Conservation (phyloP, 2,888 invertebrate genomes). For the Gastracanthus pulcherrimus region DNA sequence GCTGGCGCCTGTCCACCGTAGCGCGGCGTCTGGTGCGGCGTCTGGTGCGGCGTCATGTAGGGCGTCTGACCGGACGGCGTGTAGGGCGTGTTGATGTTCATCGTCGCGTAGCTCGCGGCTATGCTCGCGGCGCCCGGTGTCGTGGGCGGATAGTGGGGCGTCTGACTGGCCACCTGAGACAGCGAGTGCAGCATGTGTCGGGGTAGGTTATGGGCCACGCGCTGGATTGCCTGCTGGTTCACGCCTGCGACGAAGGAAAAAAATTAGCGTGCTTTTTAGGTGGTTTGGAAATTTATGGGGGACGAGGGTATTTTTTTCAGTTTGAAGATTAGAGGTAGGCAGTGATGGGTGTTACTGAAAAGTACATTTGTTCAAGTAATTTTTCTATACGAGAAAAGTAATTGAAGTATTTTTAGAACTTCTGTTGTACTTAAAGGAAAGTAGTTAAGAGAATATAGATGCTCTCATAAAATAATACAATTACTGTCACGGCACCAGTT, state of each 20-base stretch:
- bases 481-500: too few relatives aligned
- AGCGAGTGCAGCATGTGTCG: constrained; percentile 85
- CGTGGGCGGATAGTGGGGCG: constrained; percentile 82
- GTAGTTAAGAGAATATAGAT: too few relatives aligned
- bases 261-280: too few relatives aligned
- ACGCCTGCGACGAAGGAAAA: constrained; percentile 77
- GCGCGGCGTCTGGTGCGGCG: constrained; percentile 82
- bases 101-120: constrained; percentile 80
- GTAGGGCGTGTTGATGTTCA: constrained; percentile 87
- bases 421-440: too few relatives aligned
- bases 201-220: constrained; percentile 85
- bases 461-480: too few relatives aligned
- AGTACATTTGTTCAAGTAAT: too few relatives aligned
- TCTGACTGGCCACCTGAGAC: constrained; percentile 84
- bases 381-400: too few relatives aligned
- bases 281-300: too few relatives aligned
- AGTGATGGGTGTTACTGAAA: too few relatives aligned
- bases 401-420: too few relatives aligned
- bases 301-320: too few relatives aligned
- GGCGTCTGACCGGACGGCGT: constrained; percentile 96
- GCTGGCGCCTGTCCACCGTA: constrained; percentile 72
- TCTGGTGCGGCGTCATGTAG: constrained; percentile 86
- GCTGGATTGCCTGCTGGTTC: constrained; percentile 84
- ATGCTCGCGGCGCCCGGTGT: constrained; percentile 82
- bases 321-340: too few relatives aligned